Conservation (phyloP, 2,888 invertebrate genomes). For the Netelia melanura region DNA sequence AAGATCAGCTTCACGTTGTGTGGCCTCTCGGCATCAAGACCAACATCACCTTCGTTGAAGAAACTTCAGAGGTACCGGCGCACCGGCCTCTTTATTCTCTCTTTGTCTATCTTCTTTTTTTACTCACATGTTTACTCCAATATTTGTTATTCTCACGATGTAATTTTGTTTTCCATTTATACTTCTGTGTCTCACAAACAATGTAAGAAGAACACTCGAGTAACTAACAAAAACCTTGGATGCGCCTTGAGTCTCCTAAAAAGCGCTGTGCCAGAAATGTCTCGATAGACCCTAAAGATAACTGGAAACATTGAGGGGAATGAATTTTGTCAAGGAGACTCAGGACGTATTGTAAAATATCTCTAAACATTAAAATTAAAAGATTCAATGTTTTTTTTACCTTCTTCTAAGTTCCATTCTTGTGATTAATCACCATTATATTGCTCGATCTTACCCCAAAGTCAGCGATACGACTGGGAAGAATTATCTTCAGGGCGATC, state of each 20-base stretch:
- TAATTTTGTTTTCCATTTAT: not conserved
- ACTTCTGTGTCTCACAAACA: not conserved
- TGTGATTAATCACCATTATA: conserved; percentile 61
- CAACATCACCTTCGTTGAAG: conserved; percentile 97
- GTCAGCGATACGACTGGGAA: conserved; percentile 9
- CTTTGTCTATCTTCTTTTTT: conserved; percentile 49
- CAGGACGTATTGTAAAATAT: conserved; percentile 12
- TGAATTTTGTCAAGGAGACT: conserved; percentile 18
- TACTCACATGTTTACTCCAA: conserved; percentile 35
- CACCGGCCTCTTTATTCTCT: conserved; percentile 69
- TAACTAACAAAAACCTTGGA: conserved; percentile 5
- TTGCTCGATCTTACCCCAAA: conserved; percentile 32
- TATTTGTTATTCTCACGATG: not conserved
- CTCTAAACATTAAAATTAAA: conserved; percentile 3
- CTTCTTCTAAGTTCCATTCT: conserved; percentile 9
- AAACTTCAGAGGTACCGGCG: conserved; percentile 93
- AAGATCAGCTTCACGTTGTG: conserved; percentile 98
- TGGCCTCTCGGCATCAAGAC: conserved; percentile 98
- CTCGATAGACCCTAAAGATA: too few relatives aligned
- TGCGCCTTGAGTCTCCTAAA: not conserved
- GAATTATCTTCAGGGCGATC: conserved; percentile 14
- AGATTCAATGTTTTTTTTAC: not conserved
- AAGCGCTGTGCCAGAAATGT: too few relatives aligned
- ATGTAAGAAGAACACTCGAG: not conserved
- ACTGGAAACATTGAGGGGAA: not conserved